phyloP scores from a whole-genome alignment of 92 coral and sea anemone genomes.

The Epizoanthus scotinus region DNA sequence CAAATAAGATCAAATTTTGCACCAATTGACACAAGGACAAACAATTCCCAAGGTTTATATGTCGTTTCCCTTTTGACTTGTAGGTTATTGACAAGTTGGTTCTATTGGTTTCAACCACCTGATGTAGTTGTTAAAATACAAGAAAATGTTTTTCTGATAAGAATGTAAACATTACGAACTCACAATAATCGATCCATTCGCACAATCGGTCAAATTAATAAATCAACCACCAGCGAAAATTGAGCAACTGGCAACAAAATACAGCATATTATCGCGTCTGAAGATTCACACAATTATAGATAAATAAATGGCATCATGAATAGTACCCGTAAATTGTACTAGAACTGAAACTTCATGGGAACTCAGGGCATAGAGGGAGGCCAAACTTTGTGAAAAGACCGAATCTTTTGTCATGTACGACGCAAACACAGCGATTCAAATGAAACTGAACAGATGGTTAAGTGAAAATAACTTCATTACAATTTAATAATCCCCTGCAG shows the following conservation, averaged over 20 bases:
- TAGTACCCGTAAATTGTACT: slow-evolving; percentile 1
- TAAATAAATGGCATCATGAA: background rate
- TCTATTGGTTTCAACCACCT: slow-evolving; percentile 59
- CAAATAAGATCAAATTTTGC: slow-evolving; percentile 39
- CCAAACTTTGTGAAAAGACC: slow-evolving; percentile 14
- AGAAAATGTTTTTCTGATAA: slow-evolving; percentile 62
- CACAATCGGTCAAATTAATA: slow-evolving; percentile 56
- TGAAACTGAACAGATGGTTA: slow-evolving; percentile 72
- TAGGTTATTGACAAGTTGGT: slow-evolving; percentile 48
- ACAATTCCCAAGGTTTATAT: slow-evolving; percentile 38
- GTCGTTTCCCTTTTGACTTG: slow-evolving; percentile 47
- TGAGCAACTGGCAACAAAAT: slow-evolving; percentile 29
- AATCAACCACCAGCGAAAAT: slow-evolving; percentile 39
- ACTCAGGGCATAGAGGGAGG: background rate
- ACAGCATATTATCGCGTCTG: slow-evolving; percentile 16
- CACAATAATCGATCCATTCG: slow-evolving; percentile 52
- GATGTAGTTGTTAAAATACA: slow-evolving; percentile 57
- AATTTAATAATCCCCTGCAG: slow-evolving; percentile 73
- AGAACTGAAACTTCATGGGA: slow-evolving; percentile 3
- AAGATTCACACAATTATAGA: slow-evolving; percentile 17
- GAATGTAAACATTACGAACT: slow-evolving; percentile 62
- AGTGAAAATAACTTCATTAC: slow-evolving; percentile 71
- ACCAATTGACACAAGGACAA: slow-evolving; percentile 49
- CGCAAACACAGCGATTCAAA: slow-evolving; percentile 43
- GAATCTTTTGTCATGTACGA: slow-evolving; percentile 13